Percentiles rank a stretch among this genome's conserved stretches.
Conservation (phyloP, 23 tunicate genomes). For the Ascidia mentula region DNA sequence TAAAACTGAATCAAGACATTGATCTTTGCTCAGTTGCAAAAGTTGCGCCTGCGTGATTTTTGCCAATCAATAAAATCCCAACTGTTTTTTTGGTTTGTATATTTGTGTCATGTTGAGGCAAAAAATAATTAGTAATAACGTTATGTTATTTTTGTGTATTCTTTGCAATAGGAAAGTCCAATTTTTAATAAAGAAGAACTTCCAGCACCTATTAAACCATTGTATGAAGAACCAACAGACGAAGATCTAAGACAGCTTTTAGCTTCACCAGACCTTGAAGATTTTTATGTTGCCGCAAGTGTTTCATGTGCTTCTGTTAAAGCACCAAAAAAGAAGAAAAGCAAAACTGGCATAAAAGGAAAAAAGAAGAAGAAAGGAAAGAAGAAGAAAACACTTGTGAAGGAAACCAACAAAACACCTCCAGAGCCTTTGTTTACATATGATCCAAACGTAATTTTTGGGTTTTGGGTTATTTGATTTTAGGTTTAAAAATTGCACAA, state of each 20-base stretch:
- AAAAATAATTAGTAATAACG: too few species aligned
- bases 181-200: too few species aligned
- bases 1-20: neutral
- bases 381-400: conserved; percentile 17
- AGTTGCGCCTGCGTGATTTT: too few species aligned
- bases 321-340: conserved; percentile 25
- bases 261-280: conserved; percentile 38
- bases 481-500: too few species aligned
- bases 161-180: too few species aligned
- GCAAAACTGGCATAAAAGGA: conserved; percentile 6
- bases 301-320: neutral
- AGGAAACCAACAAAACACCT: neutral
- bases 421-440: conserved; percentile 45
- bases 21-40: neutral
- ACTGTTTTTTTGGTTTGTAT: too few species aligned
- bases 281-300: conserved; percentile 23
- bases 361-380: conserved; percentile 39
- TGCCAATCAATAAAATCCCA: too few species aligned
- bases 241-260: conserved; percentile 36
- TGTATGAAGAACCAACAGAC: conserved; percentile 55
- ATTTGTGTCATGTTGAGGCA: too few species aligned
- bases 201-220: neutral
- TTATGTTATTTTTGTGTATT: too few species aligned
- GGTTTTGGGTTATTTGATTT: too few species aligned
- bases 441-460: conserved; percentile 38